Evolutionary conservation across 2,113 vertebrate genomes (phyloP).

Genomic region (Panthera uncia): DNA sequence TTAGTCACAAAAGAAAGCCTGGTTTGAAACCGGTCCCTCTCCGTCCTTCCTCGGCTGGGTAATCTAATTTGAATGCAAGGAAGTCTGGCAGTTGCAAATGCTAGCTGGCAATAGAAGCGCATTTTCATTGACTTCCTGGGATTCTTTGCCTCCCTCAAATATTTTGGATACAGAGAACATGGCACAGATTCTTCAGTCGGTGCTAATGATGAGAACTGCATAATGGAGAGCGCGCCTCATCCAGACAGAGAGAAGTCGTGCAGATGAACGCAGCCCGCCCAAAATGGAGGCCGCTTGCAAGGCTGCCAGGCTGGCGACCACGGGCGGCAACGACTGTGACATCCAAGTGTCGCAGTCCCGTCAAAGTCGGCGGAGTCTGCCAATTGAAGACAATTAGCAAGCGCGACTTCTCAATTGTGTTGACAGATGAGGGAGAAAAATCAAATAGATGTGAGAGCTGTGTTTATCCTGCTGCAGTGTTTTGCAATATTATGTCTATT

Average conservation of each 20-base stretch:
- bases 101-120: constrained; percentile 77
- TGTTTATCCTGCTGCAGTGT: constrained; percentile 73
- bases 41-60: constrained; percentile 76
- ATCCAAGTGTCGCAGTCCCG: constrained; percentile 75
- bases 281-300: constrained; percentile 75
- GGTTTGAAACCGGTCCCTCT: constrained; percentile 65
- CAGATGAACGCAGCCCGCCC: constrained; percentile 69
- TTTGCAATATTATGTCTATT: constrained; percentile 61
- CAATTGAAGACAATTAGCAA: constrained; percentile 63
- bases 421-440: constrained; percentile 79
- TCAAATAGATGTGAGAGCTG: constrained; percentile 72
- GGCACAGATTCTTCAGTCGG: constrained; percentile 73
- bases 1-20: constrained; percentile 69
- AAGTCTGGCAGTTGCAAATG: constrained; percentile 81
- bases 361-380: constrained; percentile 62
- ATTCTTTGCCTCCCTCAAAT: constrained; percentile 82
- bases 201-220: constrained; percentile 71
- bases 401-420: constrained; percentile 75
- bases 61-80: constrained; percentile 81
- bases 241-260: constrained; percentile 70
- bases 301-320: constrained; percentile 77
- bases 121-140: constrained; percentile 81
- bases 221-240: constrained; percentile 68
- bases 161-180: constrained; percentile 82
- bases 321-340: constrained; percentile 74